A percentile compares a stretch with the other conserved stretches of the same genome.
These are phyloP conservation scores for Clamator glandarius DNA, from an alignment of 2,797 vertebrate genomes.

Conservation along the genomic window DNA sequence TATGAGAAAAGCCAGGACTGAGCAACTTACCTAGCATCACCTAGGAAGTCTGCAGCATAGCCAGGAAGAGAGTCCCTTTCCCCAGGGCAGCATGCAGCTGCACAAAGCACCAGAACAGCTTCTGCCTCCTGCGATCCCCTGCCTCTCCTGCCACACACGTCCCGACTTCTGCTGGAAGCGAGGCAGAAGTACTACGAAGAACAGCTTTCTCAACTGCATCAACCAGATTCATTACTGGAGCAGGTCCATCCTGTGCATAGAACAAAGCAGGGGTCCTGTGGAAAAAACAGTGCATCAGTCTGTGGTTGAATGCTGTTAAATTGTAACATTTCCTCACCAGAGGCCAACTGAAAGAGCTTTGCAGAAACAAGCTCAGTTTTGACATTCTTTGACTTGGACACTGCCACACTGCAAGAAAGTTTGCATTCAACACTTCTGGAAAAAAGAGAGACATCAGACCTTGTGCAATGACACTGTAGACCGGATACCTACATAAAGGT, in stretches of 20 bases:
- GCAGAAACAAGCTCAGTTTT: background rate
- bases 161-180: background rate
- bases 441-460: background rate
- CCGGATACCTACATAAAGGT: background rate
- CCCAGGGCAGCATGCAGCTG: conserved; percentile 41
- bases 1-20: background rate
- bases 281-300: background rate
- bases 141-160: background rate
- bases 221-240: conserved; percentile 47
- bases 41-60: conserved; percentile 33
- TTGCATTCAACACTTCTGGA: background rate
- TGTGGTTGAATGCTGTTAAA: accelerated
- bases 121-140: conserved; percentile 18
- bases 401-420: background rate
- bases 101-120: background rate
- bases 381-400: background rate
- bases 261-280: background rate
- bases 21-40: conserved; percentile 54
- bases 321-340: background rate
- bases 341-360: background rate
- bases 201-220: background rate
- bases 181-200: conserved; percentile 48
- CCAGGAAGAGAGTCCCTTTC: background rate
- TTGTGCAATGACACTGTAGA: accelerated
- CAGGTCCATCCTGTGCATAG: background rate